Base-by-base conservation (phyloP, 2,113 vertebrate species). In the Miniopterus natalensis region DNA sequence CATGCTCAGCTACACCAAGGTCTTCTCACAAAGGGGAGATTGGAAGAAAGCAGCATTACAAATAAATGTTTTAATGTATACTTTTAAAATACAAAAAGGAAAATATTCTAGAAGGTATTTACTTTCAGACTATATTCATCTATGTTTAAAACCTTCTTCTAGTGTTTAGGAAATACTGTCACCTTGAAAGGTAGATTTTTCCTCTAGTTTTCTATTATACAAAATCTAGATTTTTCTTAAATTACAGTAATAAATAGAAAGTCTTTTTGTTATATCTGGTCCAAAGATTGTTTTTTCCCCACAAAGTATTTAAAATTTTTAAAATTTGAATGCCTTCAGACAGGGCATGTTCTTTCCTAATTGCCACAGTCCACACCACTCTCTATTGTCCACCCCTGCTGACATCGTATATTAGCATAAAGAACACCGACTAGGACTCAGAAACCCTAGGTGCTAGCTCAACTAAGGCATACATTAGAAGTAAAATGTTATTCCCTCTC, bases 171-270 rank as follows among this genome's bases (percentile, higher is more conserved):
- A 97, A 93, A 71, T 45, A 66, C 55, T 92, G 29, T 81, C 21
- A 40, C 51, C n/a, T 87, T 84, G 73, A 57, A 95, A 95, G 80
- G 29, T 27, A 80, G 61, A 88, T 45, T 55, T 57, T 83, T 63
- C 17, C 40, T 92, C 49, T 94, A 47, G 42, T 25, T 84, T 96
- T 89, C 31, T 49, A 20, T 53, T 71, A 21, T 9, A 9, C 7
- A 81, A 90, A 92, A 42, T 31, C 29, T 75, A 70, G 14, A 79
- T 71, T 87, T 87, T 90, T 87, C 87, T 93, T 92, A 95, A 92
- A 63, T 63, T 63, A 63, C 1, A 63, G 61, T 31, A 27, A 93
- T 36, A 36, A 36, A 36, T 36, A 36, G 36, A 36, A 36, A 95
- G 47, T 6, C 15, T 88, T 21, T 95, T 74, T 92, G 18, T 36